Conservation (phyloP, 2,888 invertebrate genomes). For the Trachelus iudaicus region DNA sequence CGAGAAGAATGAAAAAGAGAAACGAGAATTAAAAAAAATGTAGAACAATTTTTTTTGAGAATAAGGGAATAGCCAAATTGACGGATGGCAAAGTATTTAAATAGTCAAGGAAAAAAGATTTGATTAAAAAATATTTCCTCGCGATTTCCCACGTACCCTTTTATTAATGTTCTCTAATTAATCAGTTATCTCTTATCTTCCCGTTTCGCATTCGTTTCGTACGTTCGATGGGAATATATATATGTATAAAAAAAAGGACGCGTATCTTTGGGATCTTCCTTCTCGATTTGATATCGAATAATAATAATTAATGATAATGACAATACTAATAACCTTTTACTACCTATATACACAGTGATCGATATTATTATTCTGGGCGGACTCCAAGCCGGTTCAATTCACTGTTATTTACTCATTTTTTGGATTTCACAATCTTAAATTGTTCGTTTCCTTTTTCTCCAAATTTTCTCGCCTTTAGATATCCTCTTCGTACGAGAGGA, state of each 20-base stretch:
- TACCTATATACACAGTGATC: conserved; percentile 4
- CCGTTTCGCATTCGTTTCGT: background rate
- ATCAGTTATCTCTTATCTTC: background rate
- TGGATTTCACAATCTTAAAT: background rate
- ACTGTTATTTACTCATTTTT: background rate
- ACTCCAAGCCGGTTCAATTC: conserved; percentile 1
- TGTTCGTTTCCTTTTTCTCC: background rate
- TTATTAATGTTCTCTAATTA: background rate
- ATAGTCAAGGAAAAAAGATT: background rate
- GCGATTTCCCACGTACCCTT: background rate
- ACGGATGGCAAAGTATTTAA: background rate
- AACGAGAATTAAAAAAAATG: background rate
- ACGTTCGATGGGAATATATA: background rate
- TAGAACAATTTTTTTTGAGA: background rate
- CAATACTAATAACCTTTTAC: conserved; percentile 7
- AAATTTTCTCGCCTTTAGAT: background rate
- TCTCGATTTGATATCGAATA: conserved; percentile 8
- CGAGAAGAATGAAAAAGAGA: background rate
- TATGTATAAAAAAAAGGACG: background rate
- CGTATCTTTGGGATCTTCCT: conserved; percentile 6
- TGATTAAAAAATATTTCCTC: background rate
- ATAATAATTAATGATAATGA: conserved; percentile 1
- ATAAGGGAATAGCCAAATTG: background rate
- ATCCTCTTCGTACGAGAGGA: background rate
- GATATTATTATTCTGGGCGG: background rate